phyloP scores from a whole-genome alignment of 2,888 invertebrate species.

The Isoperla grammatica region DNA sequence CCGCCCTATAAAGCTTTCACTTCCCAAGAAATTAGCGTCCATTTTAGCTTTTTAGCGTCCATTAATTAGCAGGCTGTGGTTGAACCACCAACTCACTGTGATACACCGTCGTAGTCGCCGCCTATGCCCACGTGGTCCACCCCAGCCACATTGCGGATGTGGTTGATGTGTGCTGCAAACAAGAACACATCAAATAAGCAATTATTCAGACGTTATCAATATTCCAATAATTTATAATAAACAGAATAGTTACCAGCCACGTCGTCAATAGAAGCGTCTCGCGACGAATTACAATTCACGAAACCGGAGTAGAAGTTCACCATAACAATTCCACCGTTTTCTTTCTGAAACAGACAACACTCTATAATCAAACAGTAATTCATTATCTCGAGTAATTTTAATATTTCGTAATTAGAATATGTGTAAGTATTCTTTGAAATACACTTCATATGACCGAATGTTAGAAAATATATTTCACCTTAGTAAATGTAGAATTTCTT shows the following conservation, averaged over 20 bases:
- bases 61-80: no score
- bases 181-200: constrained; percentile 32
- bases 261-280: constrained; percentile 37
- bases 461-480: no score
- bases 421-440: no score
- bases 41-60: no score
- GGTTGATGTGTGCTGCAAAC: constrained; percentile 47
- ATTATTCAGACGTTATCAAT: background rate
- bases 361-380: no score
- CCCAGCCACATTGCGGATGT: constrained; percentile 47
- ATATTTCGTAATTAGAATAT: no score
- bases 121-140: constrained; percentile 50
- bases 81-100: constrained; percentile 40
- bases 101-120: constrained; percentile 49
- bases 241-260: constrained; percentile 37
- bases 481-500: no score
- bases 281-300: constrained; percentile 36
- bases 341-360: constrained; percentile 34
- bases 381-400: no score
- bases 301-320: constrained; percentile 41
- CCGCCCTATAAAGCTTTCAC: background rate
- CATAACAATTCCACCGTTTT: constrained; percentile 44
- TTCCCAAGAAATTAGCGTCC: no score
- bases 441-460: background rate
- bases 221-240: background rate